Conservation (phyloP, 2,113 vertebrate species). For the Campylorhamphus procurvoides region DNA sequence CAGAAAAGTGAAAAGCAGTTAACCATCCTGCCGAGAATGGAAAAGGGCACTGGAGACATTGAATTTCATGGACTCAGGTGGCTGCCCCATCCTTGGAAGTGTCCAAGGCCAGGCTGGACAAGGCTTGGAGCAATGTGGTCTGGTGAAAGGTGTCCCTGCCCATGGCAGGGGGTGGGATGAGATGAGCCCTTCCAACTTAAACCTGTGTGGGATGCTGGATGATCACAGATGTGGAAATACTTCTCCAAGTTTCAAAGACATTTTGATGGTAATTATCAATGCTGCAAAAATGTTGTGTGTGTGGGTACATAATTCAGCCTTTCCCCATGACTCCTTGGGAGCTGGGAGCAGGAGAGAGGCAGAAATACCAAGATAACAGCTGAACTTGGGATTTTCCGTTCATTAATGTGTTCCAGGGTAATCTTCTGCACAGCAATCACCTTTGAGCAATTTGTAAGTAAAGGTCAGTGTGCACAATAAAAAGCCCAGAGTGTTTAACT, state of each 20-base stretch:
- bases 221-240: background rate
- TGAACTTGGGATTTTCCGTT: background rate
- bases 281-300: background rate
- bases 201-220: background rate
- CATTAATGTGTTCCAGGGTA: background rate
- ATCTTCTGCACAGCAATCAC: background rate
- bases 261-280: background rate
- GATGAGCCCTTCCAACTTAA: background rate
- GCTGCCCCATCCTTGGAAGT: background rate
- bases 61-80: background rate
- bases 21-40: background rate
- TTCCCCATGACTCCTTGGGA: background rate
- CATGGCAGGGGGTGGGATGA: background rate
- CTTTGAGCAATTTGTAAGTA: background rate
- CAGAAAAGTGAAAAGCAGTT: background rate
- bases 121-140: background rate
- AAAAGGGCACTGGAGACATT: no score
- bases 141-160: background rate
- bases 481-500: slow-evolving; percentile 28
- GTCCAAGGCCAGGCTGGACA: background rate
- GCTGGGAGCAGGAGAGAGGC: background rate
- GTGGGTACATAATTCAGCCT: background rate
- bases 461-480: background rate
- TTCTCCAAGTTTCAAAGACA: background rate
- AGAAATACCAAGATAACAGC: background rate